These are phyloP conservation scores for Philereme vetulata DNA, from an alignment of 2,888 invertebrate genomes.

Conservation along the genomic window DNA sequence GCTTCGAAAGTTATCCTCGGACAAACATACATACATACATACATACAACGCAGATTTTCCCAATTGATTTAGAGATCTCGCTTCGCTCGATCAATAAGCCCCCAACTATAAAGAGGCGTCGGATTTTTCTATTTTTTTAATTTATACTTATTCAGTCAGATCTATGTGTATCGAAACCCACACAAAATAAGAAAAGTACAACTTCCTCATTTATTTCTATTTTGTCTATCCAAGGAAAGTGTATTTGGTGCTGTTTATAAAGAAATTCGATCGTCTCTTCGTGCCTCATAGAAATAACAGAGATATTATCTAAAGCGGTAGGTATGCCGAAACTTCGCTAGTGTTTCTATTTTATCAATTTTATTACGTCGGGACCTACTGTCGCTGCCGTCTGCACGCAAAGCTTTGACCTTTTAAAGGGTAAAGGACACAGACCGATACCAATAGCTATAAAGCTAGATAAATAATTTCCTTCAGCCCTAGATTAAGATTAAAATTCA, in stretches of 20 bases:
- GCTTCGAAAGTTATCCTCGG: too few relatives aligned
- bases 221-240: too few relatives aligned
- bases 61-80: too few relatives aligned
- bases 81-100: too few relatives aligned
- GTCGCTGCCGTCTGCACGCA: slow-evolving; percentile 23
- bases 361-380: slow-evolving; percentile 7
- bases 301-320: slow-evolving; percentile 8
- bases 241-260: not conserved
- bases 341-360: slow-evolving; percentile 13
- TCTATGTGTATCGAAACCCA: too few relatives aligned
- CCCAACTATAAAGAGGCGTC: too few relatives aligned
- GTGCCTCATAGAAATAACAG: slow-evolving; percentile 14
- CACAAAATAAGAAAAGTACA: too few relatives aligned
- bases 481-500: slow-evolving; percentile 19
- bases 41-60: too few relatives aligned
- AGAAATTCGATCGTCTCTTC: slow-evolving; percentile 3
- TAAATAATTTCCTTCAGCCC: not conserved
- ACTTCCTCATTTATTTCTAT: too few relatives aligned
- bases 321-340: slow-evolving; percentile 3
- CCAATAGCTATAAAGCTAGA: slow-evolving; percentile 5
- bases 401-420: slow-evolving; percentile 21
- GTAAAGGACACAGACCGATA: slow-evolving; percentile 14
- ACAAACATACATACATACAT: too few relatives aligned
- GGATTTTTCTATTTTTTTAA: too few relatives aligned
- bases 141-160: too few relatives aligned